Conservation (phyloP, 2,888 invertebrate genomes). For the Tinea pellionella region DNA sequence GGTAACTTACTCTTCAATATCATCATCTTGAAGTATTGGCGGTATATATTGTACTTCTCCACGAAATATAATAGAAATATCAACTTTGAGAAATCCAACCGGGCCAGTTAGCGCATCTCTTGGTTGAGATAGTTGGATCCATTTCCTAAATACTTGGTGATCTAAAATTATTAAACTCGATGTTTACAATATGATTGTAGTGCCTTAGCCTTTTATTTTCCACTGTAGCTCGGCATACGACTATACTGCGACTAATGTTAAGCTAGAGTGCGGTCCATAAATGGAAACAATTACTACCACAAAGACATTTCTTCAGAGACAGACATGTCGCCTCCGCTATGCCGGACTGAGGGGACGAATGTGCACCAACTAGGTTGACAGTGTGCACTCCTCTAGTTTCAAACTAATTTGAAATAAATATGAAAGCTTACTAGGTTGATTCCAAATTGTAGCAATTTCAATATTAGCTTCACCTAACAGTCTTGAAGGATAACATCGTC, state of each 20-base stretch:
- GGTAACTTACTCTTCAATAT: constrained; percentile 1
- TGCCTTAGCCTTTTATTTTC: too few relatives aligned
- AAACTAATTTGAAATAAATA: too few relatives aligned
- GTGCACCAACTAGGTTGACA: too few relatives aligned
- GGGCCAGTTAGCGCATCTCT: constrained; percentile 67
- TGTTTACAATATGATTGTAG: too few relatives aligned
- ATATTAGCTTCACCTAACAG: constrained; percentile 72
- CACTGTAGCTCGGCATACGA: too few relatives aligned
- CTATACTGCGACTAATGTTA: too few relatives aligned
- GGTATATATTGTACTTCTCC: constrained; percentile 73
- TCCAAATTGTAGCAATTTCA: constrained; percentile 78
- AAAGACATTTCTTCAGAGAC: too few relatives aligned
- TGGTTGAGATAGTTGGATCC: constrained; percentile 81
- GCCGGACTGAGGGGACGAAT: too few relatives aligned
- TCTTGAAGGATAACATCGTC: constrained; percentile 55
- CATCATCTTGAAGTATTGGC: constrained; percentile 25
- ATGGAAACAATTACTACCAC: too few relatives aligned
- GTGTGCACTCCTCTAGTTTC: too few relatives aligned
- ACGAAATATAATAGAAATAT: constrained; percentile 78
- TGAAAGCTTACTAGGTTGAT: constrained; percentile 68
- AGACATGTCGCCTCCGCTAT: too few relatives aligned
- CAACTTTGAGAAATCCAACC: constrained; percentile 84
- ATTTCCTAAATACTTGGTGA: constrained; percentile 87
- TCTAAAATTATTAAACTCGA: constrained; percentile 47
- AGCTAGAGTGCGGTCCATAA: too few relatives aligned